Conservation (phyloP, 2,797 vertebrate genomes). For the Hydrolagus colliei region DNA sequence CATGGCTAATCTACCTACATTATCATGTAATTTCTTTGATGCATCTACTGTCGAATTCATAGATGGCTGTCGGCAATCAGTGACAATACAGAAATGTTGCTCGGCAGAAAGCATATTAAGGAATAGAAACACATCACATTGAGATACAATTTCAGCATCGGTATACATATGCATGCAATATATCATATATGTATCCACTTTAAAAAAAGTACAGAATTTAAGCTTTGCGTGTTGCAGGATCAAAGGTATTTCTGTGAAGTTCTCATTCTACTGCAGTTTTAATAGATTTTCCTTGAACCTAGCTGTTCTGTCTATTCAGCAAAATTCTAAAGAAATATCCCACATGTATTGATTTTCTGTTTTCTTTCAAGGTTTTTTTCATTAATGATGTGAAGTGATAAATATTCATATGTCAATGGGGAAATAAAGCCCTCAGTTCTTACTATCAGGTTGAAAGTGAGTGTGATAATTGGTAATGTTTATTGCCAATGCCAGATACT, state of each 20-base stretch:
- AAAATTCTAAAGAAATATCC: neutral
- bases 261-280: constrained; percentile 2
- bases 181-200: neutral
- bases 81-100: neutral
- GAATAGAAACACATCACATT: neutral
- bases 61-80: neutral
- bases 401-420: constrained; percentile 20
- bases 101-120: neutral
- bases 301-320: neutral
- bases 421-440: constrained; percentile 1
- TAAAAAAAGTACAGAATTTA: neutral
- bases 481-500: neutral
- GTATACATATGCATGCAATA: neutral
- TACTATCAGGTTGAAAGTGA: neutral
- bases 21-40: neutral
- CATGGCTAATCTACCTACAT: neutral
- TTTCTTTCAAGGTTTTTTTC: neutral
- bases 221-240: neutral
- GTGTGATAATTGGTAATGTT: neutral
- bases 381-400: neutral
- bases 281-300: neutral
- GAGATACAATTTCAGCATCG: neutral
- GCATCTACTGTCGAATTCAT: neutral
- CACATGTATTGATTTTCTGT: neutral
- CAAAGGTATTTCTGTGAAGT: neutral